A percentile compares a stretch with the other conserved stretches of the same genome.
These are phyloP conservation scores for Trachelipus rathkii DNA, from an alignment of 1,140 invertebrate species.

Conservation along the genomic window DNA sequence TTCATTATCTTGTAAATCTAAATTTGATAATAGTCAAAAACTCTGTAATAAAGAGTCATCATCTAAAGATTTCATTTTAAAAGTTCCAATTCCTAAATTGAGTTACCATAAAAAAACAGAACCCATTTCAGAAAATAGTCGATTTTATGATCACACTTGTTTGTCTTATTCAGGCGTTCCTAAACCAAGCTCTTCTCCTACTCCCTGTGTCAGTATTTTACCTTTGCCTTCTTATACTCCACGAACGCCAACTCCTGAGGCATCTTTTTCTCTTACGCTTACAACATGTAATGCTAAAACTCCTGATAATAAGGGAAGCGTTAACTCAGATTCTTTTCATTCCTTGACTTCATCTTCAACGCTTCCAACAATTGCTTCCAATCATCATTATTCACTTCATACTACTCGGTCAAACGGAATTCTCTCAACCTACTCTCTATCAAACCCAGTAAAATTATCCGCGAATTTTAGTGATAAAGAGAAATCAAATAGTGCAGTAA, in stretches of 20 bases:
- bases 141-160: background rate
- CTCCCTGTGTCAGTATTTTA: background rate
- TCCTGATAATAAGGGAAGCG: background rate
- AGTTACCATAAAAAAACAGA: slow-evolving; percentile 18
- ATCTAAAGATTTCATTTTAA: slow-evolving; percentile 32
- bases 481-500: no score
- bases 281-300: background rate
- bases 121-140: background rate
- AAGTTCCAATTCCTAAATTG: slow-evolving; percentile 36
- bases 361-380: background rate
- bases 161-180: background rate
- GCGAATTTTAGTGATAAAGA: no score
- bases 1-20: no score
- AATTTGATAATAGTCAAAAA: no score
- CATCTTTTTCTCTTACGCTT: background rate
- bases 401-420: background rate
- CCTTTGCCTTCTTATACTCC: background rate
- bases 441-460: no score
- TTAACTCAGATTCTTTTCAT: background rate
- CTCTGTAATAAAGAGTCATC: no score
- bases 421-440: background rate
- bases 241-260: background rate
- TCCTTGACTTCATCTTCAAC: background rate
- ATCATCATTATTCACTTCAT: background rate
- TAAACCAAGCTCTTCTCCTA: background rate